Conservation (phyloP, 2,888 invertebrate species). For the Lacanobia oleracea region DNA sequence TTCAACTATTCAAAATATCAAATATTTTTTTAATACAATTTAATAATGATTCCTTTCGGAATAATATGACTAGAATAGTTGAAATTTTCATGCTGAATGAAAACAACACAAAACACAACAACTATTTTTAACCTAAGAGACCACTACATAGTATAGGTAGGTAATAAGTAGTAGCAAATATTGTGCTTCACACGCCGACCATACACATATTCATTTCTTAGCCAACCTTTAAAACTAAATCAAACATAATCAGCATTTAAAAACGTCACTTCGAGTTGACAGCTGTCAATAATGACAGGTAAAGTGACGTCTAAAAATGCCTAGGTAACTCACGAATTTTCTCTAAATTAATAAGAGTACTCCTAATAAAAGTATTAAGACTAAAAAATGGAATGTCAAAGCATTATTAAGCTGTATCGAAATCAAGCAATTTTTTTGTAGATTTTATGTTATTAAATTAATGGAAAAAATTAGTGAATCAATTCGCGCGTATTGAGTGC, state of each 20-base stretch:
- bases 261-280: constrained; percentile 63
- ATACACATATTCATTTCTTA: constrained; percentile 67
- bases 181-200: constrained; percentile 82
- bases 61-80: constrained; percentile 80
- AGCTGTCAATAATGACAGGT: constrained; percentile 56
- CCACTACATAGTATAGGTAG: constrained; percentile 71
- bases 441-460: constrained; percentile 67
- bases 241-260: constrained; percentile 60
- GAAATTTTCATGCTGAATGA: constrained; percentile 79
- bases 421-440: constrained; percentile 67
- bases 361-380: constrained; percentile 83
- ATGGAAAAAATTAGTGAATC: constrained; percentile 68
- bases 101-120: constrained; percentile 88
- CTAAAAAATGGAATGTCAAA: constrained; percentile 84
- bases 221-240: constrained; percentile 76
- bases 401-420: constrained; percentile 82
- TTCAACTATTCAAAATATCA: constrained; percentile 77
- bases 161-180: constrained; percentile 80
- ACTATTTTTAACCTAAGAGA: constrained; percentile 84
- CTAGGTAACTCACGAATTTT: constrained; percentile 84
- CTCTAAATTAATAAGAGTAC: constrained; percentile 82
- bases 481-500: constrained; percentile 70
- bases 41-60: constrained; percentile 67
- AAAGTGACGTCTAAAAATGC: constrained; percentile 70
- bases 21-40: constrained; percentile 70